A percentile compares a stretch with the other conserved stretches of the same genome.
Conservation (phyloP, 2,797 vertebrate genomes). For the Rousettus madagascariensis region DNA sequence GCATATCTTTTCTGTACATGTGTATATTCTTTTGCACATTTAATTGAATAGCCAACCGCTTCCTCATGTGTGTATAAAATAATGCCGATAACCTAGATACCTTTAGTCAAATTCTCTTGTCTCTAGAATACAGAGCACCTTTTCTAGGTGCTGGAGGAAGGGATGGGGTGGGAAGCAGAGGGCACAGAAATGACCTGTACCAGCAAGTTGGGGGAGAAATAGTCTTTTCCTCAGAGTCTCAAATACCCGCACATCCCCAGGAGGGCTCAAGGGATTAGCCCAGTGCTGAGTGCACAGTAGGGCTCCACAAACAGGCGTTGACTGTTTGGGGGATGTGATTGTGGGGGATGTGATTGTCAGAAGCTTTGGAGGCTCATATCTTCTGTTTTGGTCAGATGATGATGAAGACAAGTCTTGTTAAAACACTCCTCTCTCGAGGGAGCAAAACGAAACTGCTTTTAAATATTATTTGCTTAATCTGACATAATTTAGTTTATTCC, state of each 20-base stretch:
- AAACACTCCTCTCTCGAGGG: background rate
- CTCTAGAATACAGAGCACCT: background rate
- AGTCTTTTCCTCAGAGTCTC: background rate
- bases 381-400: background rate
- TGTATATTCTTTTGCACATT: background rate
- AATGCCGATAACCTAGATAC: background rate
- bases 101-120: background rate
- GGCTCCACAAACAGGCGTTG: background rate
- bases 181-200: background rate
- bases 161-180: background rate
- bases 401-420: background rate
- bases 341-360: background rate
- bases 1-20: background rate
- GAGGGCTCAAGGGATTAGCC: background rate
- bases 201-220: background rate
- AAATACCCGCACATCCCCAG: background rate
- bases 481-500: background rate
- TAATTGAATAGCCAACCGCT: background rate
- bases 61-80: background rate
- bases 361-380: background rate
- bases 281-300: background rate
- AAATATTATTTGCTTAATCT: conserved; percentile 23
- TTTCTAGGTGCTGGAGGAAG: background rate
- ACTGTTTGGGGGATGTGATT: background rate
- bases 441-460: background rate